phyloP scores from a whole-genome alignment of 2,888 invertebrate genomes.

The Synergus itoensis region DNA sequence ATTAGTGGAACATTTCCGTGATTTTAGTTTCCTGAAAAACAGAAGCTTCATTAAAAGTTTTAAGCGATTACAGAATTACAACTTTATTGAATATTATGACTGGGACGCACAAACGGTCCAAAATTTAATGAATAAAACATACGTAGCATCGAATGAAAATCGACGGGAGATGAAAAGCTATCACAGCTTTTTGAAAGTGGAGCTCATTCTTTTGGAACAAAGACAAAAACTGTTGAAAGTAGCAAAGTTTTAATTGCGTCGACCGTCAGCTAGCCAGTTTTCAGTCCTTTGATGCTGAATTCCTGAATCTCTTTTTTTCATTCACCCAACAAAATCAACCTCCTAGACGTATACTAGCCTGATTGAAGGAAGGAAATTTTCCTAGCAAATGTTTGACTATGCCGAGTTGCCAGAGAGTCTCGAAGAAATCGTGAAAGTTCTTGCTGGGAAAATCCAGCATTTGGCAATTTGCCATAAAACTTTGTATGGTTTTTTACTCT shows the following conservation, averaged over 20 bases:
- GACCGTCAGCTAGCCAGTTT: slow-evolving; percentile 55
- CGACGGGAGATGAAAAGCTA: slow-evolving; percentile 51
- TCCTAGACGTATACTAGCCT: slow-evolving; percentile 41
- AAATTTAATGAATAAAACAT: slow-evolving; percentile 52
- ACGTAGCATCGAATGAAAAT: slow-evolving; percentile 46
- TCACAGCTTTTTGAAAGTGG: slow-evolving; percentile 49
- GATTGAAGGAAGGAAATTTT: slow-evolving; percentile 52
- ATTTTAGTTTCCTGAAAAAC: neutral
- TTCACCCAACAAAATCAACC: slow-evolving; percentile 42
- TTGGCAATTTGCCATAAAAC: slow-evolving; percentile 19
- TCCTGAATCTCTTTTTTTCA: slow-evolving; percentile 28
- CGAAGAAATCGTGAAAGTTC: slow-evolving; percentile 25
- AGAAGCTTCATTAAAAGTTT: neutral
- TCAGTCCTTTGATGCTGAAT: slow-evolving; percentile 58
- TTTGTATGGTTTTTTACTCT: neutral
- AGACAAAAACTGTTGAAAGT: slow-evolving; percentile 70
- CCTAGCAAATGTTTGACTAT: slow-evolving; percentile 52
- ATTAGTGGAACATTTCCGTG: neutral
- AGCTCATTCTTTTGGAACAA: slow-evolving; percentile 58
- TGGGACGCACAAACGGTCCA: slow-evolving; percentile 42
- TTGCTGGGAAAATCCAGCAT: slow-evolving; percentile 1
- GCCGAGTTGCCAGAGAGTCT: slow-evolving; percentile 37
- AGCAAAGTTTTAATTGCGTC: slow-evolving; percentile 75
- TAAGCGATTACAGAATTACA: neutral
- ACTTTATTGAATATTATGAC: neutral